These are phyloP conservation scores for Alentia gelatinosa DNA, from an alignment of 2,888 invertebrate genomes.

Conservation along the genomic window DNA sequence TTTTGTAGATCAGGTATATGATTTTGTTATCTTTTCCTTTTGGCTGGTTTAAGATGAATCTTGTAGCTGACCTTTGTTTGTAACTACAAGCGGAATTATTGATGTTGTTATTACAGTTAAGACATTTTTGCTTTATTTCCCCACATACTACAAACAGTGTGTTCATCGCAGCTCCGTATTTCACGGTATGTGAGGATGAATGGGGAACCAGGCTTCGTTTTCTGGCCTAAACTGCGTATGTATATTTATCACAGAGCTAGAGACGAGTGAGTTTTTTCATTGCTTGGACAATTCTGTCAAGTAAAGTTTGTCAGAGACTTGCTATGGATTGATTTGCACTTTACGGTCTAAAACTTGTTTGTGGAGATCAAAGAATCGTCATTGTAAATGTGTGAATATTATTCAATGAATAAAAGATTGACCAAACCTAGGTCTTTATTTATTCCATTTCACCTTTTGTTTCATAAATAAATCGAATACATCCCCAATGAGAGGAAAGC, in stretches of 20 bases:
- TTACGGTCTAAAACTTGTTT: neutral
- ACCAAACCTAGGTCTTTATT: neutral
- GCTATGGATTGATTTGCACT: neutral
- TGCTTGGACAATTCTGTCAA: neutral
- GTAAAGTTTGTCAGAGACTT: neutral
- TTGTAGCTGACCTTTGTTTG: too few relatives aligned
- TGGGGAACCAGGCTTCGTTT: too few relatives aligned
- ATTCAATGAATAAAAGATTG: neutral
- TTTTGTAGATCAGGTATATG: too few relatives aligned
- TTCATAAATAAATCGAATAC: neutral
- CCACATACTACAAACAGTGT: too few relatives aligned
- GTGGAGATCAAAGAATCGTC: neutral
- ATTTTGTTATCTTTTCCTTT: too few relatives aligned
- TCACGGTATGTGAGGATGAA: too few relatives aligned
- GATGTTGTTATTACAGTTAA: too few relatives aligned
- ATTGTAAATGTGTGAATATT: constrained; percentile 26
- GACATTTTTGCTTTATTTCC: too few relatives aligned
- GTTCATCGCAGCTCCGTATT: too few relatives aligned
- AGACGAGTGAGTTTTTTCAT: neutral
- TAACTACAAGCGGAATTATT: too few relatives aligned
- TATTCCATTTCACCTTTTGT: neutral
- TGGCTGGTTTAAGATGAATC: too few relatives aligned
- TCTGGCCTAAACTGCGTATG: neutral
- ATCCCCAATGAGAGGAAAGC: too few relatives aligned
- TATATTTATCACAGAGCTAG: neutral